These are phyloP conservation scores for Alloplasta piceator DNA, from an alignment of 2,888 invertebrate species.

Conservation along the genomic window DNA sequence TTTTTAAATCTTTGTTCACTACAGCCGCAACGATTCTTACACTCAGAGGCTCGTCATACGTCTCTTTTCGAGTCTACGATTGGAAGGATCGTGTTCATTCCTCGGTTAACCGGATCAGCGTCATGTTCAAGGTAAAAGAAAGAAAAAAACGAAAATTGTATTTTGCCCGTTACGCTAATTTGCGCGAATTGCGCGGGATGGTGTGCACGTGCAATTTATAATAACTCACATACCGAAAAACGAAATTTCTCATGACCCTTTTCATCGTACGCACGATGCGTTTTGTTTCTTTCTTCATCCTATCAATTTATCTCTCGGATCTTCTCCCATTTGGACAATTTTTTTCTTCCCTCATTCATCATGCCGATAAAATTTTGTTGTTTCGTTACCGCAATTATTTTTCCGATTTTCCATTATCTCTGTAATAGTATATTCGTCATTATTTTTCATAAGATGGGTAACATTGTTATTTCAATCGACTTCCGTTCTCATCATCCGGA, in stretches of 20 bases:
- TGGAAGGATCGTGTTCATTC: slow-evolving; percentile 96
- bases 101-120: slow-evolving; percentile 92
- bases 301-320: too few relatives aligned
- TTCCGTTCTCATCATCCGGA: too few relatives aligned
- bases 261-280: slow-evolving; percentile 44
- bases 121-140: slow-evolving; percentile 91
- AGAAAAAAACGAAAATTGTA: slow-evolving; percentile 10
- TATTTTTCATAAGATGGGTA: too few relatives aligned
- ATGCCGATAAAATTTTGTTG: slow-evolving; percentile 48
- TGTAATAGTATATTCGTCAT: background rate
- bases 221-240: slow-evolving; percentile 41
- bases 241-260: slow-evolving; percentile 48
- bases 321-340: background rate
- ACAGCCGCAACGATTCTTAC: slow-evolving; percentile 94
- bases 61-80: slow-evolving; percentile 95
- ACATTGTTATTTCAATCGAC: too few relatives aligned
- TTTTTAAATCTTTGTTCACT: slow-evolving; percentile 69
- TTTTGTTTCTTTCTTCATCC: background rate
- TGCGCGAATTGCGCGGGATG: slow-evolving; percentile 6
- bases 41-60: slow-evolving; percentile 94
- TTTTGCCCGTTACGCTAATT: slow-evolving; percentile 16
- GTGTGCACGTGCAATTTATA: too few relatives aligned
- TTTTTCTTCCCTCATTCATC: slow-evolving; percentile 9
- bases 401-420: background rate
- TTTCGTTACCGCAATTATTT: slow-evolving; percentile 53